Evolutionary conservation across 2,797 vertebrate species (phyloP), one percentile per base, ranked within the genome.

Genomic region (Myiothlypis coronata): DNA sequence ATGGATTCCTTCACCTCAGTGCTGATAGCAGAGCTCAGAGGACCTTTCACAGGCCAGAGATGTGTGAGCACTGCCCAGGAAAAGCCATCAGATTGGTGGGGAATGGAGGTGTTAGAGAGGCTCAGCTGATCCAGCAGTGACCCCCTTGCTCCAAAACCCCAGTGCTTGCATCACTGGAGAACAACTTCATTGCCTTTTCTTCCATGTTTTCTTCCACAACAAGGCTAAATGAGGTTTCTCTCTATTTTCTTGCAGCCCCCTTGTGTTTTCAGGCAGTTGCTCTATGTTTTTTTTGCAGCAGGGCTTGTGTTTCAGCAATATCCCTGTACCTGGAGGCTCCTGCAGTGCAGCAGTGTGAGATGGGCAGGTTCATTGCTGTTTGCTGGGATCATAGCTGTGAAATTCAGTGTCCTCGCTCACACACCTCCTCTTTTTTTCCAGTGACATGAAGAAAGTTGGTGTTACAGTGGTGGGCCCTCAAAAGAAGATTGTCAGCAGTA

Each of bases 401-500:
- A 71, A 23, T 30, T 7, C 14, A 1, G 15, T 13, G 14, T 21
- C 19, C 32, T 82, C 60, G 35, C 59, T 97, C 61, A 96, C 37
- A 11, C 28, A 3, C 79, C 67, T 78, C 90, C 53, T 72, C 35
- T 90, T 83, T 90, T 68, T 68, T 96, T 87, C 44, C 97, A 99
- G 99, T 95, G 99, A 99, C 96, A 97, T 99, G 97, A 99, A 99
- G 98, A 99, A 99, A 96, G 98, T 99, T 22, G 99, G 99, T 14
- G 99, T 99, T 93, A 99, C 99, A 37, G 98, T 99, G 91, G 98
- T 99, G 93, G 99, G 99, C 91, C 98, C 99, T 94, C 99, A 99
- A 85, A 99, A 99, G 98, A 99, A 99, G 98, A 98, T 99, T 83
- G 98, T 99, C 97, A 99, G 98, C 98, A 99, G 99, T 97, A 98